phyloP scores from a whole-genome alignment of 2,888 invertebrate species.

The Hydrotaea diabolus region DNA sequence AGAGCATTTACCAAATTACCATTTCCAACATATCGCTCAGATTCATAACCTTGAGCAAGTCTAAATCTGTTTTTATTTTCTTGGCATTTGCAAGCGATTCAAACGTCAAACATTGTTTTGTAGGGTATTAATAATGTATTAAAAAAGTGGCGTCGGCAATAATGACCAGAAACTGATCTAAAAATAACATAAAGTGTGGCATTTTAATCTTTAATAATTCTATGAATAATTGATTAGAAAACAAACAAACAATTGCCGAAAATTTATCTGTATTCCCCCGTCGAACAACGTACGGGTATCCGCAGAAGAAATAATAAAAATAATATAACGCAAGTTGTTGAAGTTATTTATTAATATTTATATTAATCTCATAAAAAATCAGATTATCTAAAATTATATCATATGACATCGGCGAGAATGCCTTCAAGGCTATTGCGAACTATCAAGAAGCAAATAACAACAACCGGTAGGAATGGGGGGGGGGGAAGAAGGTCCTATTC shows the following conservation, averaged over 20 bases:
- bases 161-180: neutral
- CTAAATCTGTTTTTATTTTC: too few species aligned
- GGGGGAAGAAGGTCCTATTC: neutral
- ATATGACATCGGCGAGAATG: too few species aligned
- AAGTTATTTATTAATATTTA: neutral
- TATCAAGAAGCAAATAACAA: neutral
- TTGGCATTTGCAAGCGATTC: too few species aligned
- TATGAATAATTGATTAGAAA: conserved; percentile 2
- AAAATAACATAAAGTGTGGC: neutral
- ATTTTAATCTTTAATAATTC: neutral
- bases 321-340: neutral
- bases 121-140: too few species aligned
- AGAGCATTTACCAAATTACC: too few species aligned
- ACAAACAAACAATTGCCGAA: conserved; percentile 7
- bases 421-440: neutral
- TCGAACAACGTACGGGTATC: too few species aligned
- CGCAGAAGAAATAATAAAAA: too few species aligned
- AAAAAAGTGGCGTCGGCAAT: too few species aligned
- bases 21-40: too few species aligned
- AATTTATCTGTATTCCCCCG: neutral
- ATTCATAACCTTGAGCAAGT: too few species aligned
- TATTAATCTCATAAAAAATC: neutral
- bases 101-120: too few species aligned
- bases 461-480: too few species aligned
- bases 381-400: neutral